Percentiles rank a stretch among this genome's conserved stretches.
These are phyloP conservation scores for Trissoscelio sp. DNA, from an alignment of 2,888 invertebrate species.

Conservation along the genomic window DNA sequence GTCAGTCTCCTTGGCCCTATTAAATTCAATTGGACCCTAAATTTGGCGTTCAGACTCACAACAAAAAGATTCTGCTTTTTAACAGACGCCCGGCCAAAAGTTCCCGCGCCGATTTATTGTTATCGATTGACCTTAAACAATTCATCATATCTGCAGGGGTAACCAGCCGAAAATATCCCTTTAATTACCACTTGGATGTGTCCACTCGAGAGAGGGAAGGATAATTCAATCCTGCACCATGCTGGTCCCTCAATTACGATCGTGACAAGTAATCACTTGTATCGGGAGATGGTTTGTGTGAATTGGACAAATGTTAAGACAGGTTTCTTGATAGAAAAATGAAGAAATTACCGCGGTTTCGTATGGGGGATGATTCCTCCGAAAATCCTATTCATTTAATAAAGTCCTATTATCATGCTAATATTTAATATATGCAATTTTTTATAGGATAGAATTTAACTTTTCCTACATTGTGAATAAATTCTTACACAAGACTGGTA, in stretches of 20 bases:
- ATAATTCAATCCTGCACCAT: conserved; percentile 66
- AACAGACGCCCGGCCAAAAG: conserved; percentile 35
- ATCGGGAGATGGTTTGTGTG: conserved; percentile 43
- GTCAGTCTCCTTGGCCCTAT: conserved; percentile 74
- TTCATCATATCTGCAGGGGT: conserved; percentile 44
- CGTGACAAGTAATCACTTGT: conserved; percentile 53
- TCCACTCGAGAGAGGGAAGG: conserved; percentile 61
- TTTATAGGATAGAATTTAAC: too few relatives aligned
- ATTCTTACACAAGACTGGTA: too few relatives aligned
- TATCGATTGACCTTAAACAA: conserved; percentile 62
- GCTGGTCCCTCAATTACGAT: conserved; percentile 57
- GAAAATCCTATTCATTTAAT: too few relatives aligned
- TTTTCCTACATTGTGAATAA: too few relatives aligned
- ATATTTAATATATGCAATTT: too few relatives aligned
- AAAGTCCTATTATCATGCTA: too few relatives aligned
- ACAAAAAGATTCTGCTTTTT: conserved; percentile 74
- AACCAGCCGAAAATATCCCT: conserved; percentile 67
- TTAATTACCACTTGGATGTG: conserved; percentile 69
- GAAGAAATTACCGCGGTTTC: too few relatives aligned
- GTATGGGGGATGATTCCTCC: too few relatives aligned
- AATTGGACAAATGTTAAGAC: conserved; percentile 48
- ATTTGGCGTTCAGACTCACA: conserved; percentile 73
- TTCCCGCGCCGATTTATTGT: conserved; percentile 69
- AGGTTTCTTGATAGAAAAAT: conserved; percentile 39
- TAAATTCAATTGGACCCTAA: conserved; percentile 82